These are phyloP conservation scores for Hypercompe scribonia DNA, from an alignment of 2,888 invertebrate species.

Conservation along the genomic window DNA sequence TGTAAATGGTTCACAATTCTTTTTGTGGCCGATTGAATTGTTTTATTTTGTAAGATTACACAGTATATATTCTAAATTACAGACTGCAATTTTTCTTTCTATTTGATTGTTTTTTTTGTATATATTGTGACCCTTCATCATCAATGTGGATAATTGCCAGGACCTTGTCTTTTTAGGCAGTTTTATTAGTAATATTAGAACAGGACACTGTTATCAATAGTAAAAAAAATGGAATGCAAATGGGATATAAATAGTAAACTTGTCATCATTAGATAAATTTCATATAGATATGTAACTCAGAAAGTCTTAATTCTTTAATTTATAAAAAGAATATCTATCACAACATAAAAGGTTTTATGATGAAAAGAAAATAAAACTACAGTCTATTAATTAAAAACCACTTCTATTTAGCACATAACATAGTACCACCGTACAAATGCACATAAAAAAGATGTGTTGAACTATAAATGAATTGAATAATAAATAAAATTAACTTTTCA, in stretches of 20 bases:
- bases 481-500: constrained; percentile 57
- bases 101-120: too few species aligned
- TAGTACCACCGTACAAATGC: constrained; percentile 65
- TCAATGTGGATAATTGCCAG: too few species aligned
- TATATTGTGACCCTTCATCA: too few species aligned
- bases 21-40: too few species aligned
- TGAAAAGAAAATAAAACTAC: constrained; percentile 43
- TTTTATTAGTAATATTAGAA: too few species aligned
- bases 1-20: too few species aligned
- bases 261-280: neutral
- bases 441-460: constrained; percentile 61
- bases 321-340: neutral
- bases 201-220: too few species aligned
- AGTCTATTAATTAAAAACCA: constrained; percentile 51
- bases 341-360: neutral
- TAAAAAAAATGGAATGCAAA: too few species aligned
- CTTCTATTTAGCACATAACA: constrained; percentile 65
- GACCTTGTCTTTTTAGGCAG: too few species aligned
- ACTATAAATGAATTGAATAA: constrained; percentile 51
- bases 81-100: too few species aligned
- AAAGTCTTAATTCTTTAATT: neutral
- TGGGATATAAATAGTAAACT: neutral
- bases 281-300: neutral
- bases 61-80: too few species aligned
- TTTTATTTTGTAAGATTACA: too few species aligned